Evolutionary conservation across 2,113 vertebrate genomes (phyloP), one percentile per base, ranked within the genome.

Genomic region (Sialia sialis): DNA sequence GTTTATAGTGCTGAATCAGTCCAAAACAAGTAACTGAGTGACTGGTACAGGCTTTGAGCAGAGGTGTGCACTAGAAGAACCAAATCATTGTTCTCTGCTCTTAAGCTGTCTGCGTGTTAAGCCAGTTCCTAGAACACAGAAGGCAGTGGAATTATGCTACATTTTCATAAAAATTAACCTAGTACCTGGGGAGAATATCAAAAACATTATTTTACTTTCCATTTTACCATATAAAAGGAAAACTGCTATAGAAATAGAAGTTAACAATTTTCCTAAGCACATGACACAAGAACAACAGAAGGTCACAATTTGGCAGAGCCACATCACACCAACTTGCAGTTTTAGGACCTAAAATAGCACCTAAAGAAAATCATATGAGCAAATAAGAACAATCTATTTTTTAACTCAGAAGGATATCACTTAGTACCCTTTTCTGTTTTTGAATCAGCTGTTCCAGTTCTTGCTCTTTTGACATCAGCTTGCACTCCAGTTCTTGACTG

Each of bases 401-500:
- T 90, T 11, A 62, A 11, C 25, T 43, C 29, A 8, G 2, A n/a
- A 60, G 17, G 32, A 43, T 60, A 44, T 6, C 0, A 11, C 5
- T 41, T 32, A 89, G 91, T 96, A 99, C 99, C 98, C 79, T 92
- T 94, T 95, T 98, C 97, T 99, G 99, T 72, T 98, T 99, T 75
- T 98, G 98, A 73, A 73, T 78, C 21, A 99, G 94, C n/a, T 98
- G 97, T 13, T 99, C 98, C 89, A 99, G 94, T 74, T 99, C 99
- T 84, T 96, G 97, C 75, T 99, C 99, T 97, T 99, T 99, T 38
- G 89, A 92, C 29, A 84, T 93, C 52, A 99, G 98, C 93, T 98
- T 98, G 80, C 89, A 69, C 78, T 99, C 98, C 90, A 99, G 94
- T 32, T 98, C 98, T 75, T 98, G 98, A 94, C 98, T 98, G 81